Evolutionary conservation across 2,888 invertebrate species (phyloP), one percentile per base, ranked within the genome.

Genomic region (Eupithecia centaureata): DNA sequence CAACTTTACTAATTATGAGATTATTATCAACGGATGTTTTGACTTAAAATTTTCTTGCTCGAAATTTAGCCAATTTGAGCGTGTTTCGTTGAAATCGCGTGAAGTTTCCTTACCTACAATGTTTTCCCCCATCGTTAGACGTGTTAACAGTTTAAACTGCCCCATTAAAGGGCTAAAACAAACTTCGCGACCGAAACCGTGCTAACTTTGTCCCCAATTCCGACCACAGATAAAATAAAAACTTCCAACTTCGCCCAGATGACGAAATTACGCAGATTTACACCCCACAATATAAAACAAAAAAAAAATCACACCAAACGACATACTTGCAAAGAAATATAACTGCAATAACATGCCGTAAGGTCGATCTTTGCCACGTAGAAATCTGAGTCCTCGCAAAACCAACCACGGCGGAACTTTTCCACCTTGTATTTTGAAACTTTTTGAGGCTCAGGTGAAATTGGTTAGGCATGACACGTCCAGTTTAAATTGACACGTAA

Each of bases 291-390:
- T 71, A 75, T 73, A 75, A 75, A 71, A 68, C 63, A 65, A 68
- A 76, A 57, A 75, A 51, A 75, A 74, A 76, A 79, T 78, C 76
- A 79, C 80, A 79, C 78, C 32, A 82, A 83, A 80, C 77, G 77
- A 80, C 79, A 77, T 80, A 81, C 80, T 82, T 78, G 67, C 82
- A 74, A 79, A 84, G 86, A 86, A 85, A 86, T 87, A 86, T 86
- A 83, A 85, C 82, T 77, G 83, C 82, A 81, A 85, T 86, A 85
- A 84, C 80, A 77, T 77, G 77, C 76, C 78, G 79, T 78, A 81
- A 79, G 79, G 78, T 79, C 79, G 79, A 82, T 82, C 80, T 79
- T 78, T 77, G 73, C 73, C 76, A 77, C 73, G 73, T 73, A 73
- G 71, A 73, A 74, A 68, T 73, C 73, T 63, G 74, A 30, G 58